These are phyloP conservation scores for Hanleya hanleyi DNA, from an alignment of 2,888 invertebrate species.

Conservation along the genomic window DNA sequence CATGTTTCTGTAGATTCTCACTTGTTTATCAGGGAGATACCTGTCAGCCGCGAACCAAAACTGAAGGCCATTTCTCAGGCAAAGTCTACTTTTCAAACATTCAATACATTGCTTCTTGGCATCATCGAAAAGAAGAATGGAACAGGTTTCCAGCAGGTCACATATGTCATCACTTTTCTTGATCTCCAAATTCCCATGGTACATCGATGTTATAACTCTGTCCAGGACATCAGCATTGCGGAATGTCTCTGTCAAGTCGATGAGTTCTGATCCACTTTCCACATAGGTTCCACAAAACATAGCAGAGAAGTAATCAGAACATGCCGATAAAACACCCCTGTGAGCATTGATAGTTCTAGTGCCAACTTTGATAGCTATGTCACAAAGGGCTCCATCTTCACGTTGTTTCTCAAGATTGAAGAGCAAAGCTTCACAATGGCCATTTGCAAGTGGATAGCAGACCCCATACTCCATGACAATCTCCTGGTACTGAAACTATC, in stretches of 20 bases:
- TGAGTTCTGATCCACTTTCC: slow-evolving; percentile 13
- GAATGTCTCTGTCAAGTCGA: slow-evolving; percentile 17
- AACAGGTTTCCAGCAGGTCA: slow-evolving; percentile 11
- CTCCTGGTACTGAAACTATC: neutral
- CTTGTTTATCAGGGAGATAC: slow-evolving; percentile 14
- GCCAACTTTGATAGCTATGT: slow-evolving; percentile 14
- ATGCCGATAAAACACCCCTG: slow-evolving; percentile 19
- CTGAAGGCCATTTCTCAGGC: slow-evolving; percentile 16
- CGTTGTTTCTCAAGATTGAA: neutral
- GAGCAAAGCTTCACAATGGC: neutral
- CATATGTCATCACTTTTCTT: slow-evolving; percentile 13
- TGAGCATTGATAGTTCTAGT: slow-evolving; percentile 15
- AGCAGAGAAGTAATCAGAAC: slow-evolving; percentile 23
- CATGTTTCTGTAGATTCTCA: slow-evolving; percentile 1
- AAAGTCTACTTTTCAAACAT: slow-evolving; percentile 4
- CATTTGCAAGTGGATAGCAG: neutral
- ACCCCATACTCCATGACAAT: neutral
- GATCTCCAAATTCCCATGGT: slow-evolving; percentile 15
- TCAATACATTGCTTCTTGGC: slow-evolving; percentile 16
- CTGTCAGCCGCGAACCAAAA: slow-evolving; percentile 18
- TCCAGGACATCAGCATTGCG: slow-evolving; percentile 15
- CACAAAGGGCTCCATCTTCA: slow-evolving; percentile 18
- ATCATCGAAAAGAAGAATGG: slow-evolving; percentile 21
- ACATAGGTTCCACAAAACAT: slow-evolving; percentile 25
- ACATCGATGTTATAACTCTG: slow-evolving; percentile 18